Evolutionary conservation across 2,113 vertebrate species (phyloP), one percentile per base, ranked within the genome.

Genomic region (Setophaga petechia): DNA sequence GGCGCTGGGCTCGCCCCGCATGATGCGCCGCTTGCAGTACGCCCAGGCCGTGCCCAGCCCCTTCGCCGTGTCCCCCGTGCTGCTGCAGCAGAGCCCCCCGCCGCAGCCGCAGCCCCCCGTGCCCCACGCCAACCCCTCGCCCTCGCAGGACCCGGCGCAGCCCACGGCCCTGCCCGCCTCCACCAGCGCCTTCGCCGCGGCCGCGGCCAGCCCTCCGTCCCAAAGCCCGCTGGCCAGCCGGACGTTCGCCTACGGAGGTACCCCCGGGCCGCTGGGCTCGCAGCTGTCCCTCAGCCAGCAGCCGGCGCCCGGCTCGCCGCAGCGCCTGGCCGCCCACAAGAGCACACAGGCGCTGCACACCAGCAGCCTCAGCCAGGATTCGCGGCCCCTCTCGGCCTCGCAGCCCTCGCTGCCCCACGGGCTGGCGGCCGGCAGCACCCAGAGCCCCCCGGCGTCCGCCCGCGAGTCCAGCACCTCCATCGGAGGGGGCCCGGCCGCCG

Each of bases 351-450:
- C 98, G 18, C 93, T 99, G 93, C 98, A 98, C 68, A 98, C 98
- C 71, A 97, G 98, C 78, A 98, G 98, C 85, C 97, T 99, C 89
- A 99, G 98, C 94, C 98, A 99, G 79, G 99, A 99, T n/a, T 98
- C 98, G 24, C 97, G 99, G 94, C 98, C 98, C 1, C 97, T 99
- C 49, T 99, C 99, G 1, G 98, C 98, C 84, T 99, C 99, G 7
- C 99, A 99, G 97, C 99, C 98, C 72, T 99, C 99, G 39, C 97
- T 99, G 96, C 99, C 99, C 57, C 98, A 99, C 1, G 99, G 99
- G 25, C 94, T 97, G 46, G 93, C 75, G 0, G 98, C 97, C 37
- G 97, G 97, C 25, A 91, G 91, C 80, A 98, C 96, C 94, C 98
- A 98, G 49, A 98, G 98, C 91, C 98, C 98, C 18, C 94, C 98